phyloP scores from a whole-genome alignment of 2,888 invertebrate species.

The Brachyopa scutellaris region DNA sequence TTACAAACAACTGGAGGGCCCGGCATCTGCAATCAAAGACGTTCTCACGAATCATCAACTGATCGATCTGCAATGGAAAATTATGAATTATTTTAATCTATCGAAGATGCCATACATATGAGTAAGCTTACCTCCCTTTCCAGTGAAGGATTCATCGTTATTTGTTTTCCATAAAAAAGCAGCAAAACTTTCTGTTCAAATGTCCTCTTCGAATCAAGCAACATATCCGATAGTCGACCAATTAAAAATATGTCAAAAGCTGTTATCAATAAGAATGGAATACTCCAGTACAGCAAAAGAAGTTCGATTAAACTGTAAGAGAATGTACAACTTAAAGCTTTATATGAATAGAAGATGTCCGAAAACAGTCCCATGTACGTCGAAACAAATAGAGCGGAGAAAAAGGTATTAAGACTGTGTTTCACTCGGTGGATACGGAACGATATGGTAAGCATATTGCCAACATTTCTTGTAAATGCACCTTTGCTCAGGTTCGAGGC shows the following conservation, averaged over 20 bases:
- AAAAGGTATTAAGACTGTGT: neutral
- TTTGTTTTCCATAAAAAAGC: neutral
- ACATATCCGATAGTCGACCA: neutral
- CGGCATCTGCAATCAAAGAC: neutral
- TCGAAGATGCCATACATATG: too few relatives aligned
- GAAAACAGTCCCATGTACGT: neutral
- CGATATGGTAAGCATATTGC: neutral
- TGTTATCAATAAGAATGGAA: too few relatives aligned
- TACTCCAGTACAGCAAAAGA: too few relatives aligned
- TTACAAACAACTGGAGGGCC: neutral
- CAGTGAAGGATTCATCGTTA: neutral
- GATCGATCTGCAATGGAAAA: slow-evolving; percentile 4
- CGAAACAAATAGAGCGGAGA: neutral
- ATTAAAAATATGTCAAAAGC: slow-evolving; percentile 10
- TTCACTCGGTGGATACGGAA: slow-evolving; percentile 16
- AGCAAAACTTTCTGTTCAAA: neutral
- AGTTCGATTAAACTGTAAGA: too few relatives aligned
- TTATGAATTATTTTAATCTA: neutral
- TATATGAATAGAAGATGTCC: too few relatives aligned
- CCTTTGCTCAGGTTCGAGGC: neutral
- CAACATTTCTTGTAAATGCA: neutral
- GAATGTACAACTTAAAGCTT: too few relatives aligned
- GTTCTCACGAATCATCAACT: neutral
- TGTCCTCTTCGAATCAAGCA: neutral
- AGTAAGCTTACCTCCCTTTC: neutral